phyloP scores from a whole-genome alignment of 2,888 invertebrate species.

The Atrina japonica region DNA sequence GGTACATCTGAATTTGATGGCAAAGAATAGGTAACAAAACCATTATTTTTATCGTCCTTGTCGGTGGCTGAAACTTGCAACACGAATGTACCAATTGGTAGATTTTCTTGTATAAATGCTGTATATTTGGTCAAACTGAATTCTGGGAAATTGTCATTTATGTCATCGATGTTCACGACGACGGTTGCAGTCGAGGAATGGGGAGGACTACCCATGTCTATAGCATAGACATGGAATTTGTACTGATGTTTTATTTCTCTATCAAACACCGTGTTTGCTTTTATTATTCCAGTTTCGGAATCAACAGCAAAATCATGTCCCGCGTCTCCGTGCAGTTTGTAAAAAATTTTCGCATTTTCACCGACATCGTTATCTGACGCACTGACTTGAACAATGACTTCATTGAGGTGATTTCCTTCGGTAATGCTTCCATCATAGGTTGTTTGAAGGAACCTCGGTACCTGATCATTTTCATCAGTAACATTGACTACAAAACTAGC shows the following conservation, averaged over 20 bases:
- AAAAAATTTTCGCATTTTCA: slow-evolving; percentile 60
- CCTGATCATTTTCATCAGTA: slow-evolving; percentile 76
- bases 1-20: slow-evolving; percentile 50
- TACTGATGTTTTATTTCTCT: slow-evolving; percentile 60
- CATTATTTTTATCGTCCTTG: slow-evolving; percentile 62
- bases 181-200: slow-evolving; percentile 61
- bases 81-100: slow-evolving; percentile 51
- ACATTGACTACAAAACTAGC: slow-evolving; percentile 69
- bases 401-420: slow-evolving; percentile 72
- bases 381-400: slow-evolving; percentile 64
- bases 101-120: slow-evolving; percentile 64
- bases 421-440: slow-evolving; percentile 60
- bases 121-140: slow-evolving; percentile 61
- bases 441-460: slow-evolving; percentile 64
- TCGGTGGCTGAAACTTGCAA: slow-evolving; percentile 64
- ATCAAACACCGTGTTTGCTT: slow-evolving; percentile 64
- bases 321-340: slow-evolving; percentile 61
- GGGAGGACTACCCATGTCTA: slow-evolving; percentile 64
- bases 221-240: slow-evolving; percentile 65
- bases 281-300: slow-evolving; percentile 59
- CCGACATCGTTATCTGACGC: slow-evolving; percentile 71
- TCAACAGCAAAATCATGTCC: slow-evolving; percentile 62
- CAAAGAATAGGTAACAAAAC: slow-evolving; percentile 59
- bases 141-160: slow-evolving; percentile 68
- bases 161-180: slow-evolving; percentile 59